A percentile compares a stretch with the other conserved stretches of the same genome.
These are phyloP conservation scores for Pelosia muscerda DNA, from an alignment of 2,888 invertebrate species.

Conservation along the genomic window DNA sequence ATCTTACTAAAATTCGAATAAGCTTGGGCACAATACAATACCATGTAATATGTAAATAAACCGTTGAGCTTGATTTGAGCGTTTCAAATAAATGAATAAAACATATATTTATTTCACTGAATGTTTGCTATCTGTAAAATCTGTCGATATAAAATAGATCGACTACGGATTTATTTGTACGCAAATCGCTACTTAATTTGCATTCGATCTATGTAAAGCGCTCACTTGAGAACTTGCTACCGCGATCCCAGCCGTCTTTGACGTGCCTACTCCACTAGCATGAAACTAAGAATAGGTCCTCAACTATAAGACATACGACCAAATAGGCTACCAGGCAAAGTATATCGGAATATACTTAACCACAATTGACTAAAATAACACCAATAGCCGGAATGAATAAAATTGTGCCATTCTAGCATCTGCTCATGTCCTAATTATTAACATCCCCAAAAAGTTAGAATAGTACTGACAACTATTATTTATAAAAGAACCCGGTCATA, in stretches of 20 bases:
- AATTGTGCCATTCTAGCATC: background rate
- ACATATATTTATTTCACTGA: background rate
- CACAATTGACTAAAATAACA: background rate
- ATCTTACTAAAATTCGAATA: too few species aligned
- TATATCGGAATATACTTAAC: background rate
- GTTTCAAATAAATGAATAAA: too few species aligned
- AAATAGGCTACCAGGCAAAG: background rate
- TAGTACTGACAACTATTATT: background rate
- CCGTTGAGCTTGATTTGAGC: too few species aligned
- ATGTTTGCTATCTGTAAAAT: slow-evolving; percentile 12
- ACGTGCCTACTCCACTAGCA: slow-evolving; percentile 51
- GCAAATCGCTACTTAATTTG: slow-evolving; percentile 78
- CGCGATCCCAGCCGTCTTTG: slow-evolving; percentile 60
- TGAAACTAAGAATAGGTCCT: background rate
- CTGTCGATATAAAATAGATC: slow-evolving; percentile 48
- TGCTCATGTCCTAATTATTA: slow-evolving; percentile 46
- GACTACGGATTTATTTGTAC: slow-evolving; percentile 70
- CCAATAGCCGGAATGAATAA: background rate
- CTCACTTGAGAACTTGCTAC: slow-evolving; percentile 74
- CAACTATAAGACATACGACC: background rate
- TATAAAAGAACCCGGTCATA: background rate
- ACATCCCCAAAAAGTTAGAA: slow-evolving; percentile 36
- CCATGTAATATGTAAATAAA: too few species aligned
- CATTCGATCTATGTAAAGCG: slow-evolving; percentile 79
- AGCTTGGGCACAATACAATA: too few species aligned